Conservation (phyloP, 1,140 invertebrate species). For the Aphelenchoides besseyi region DNA sequence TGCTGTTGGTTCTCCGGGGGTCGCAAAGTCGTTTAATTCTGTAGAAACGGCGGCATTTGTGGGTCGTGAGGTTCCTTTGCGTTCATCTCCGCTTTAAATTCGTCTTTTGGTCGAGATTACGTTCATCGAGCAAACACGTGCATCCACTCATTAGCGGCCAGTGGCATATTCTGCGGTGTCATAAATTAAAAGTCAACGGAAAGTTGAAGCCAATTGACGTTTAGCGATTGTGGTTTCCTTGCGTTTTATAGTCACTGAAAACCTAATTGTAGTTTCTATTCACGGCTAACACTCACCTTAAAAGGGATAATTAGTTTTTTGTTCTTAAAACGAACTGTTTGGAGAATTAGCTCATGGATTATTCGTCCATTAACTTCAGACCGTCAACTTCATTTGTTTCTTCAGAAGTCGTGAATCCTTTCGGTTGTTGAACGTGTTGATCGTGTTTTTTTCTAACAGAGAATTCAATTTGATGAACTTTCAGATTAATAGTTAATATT, state of each 20-base stretch:
- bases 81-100: neutral
- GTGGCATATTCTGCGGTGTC: neutral
- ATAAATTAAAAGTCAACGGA: neutral
- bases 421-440: neutral
- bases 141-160: too few relatives aligned
- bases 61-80: neutral
- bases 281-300: neutral
- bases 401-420: neutral
- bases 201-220: neutral
- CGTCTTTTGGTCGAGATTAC: neutral
- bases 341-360: neutral
- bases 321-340: neutral
- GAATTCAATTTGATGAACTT: neutral
- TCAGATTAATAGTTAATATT: neutral
- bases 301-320: neutral
- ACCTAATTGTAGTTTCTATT: neutral
- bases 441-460: neutral
- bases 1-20: neutral
- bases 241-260: neutral
- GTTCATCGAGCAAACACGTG: too few relatives aligned
- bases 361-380: neutral
- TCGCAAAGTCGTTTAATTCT: neutral
- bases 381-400: neutral
- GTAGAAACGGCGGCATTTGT: neutral
- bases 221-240: neutral